Conservation (phyloP, 2,797 vertebrate species). For the Gallinago stenura region DNA sequence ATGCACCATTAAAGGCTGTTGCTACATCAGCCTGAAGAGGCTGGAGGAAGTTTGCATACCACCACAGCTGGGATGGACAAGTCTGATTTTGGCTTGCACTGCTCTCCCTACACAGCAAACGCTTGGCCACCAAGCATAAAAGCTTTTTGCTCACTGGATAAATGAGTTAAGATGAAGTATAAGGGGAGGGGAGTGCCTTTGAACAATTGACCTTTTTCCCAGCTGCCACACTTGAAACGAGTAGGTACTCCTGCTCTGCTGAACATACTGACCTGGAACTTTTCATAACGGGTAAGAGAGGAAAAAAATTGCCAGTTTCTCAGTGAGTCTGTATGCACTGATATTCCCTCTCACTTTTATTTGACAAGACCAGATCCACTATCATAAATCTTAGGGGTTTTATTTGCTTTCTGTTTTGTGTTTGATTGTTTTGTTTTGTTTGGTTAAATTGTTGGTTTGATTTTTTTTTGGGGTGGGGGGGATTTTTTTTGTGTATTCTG, state of each 20-base stretch:
- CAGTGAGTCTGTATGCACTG: background rate
- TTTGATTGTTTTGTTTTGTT: background rate
- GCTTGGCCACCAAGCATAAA: background rate
- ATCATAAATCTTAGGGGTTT: background rate
- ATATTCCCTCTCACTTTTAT: background rate
- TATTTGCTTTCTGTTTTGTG: background rate
- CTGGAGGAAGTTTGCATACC: background rate
- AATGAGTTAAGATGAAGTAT: background rate
- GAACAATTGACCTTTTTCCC: background rate
- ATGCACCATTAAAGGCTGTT: background rate
- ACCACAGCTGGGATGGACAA: background rate
- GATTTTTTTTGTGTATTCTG: background rate
- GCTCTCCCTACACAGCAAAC: background rate
- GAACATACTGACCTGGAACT: background rate
- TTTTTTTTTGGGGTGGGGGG: background rate
- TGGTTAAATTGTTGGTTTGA: background rate
- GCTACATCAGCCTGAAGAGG: background rate
- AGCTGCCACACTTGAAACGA: background rate
- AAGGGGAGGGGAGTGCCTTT: background rate
- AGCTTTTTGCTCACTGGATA: background rate
- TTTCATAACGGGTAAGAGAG: background rate
- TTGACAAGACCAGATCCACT: background rate
- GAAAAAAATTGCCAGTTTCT: background rate
- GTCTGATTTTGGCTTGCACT: background rate
- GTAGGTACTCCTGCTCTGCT: background rate